Evolutionary conservation across 2,888 invertebrate genomes (phyloP), one percentile per base, ranked within the genome.

Genomic region (Thysanoteuthis rhombus): DNA sequence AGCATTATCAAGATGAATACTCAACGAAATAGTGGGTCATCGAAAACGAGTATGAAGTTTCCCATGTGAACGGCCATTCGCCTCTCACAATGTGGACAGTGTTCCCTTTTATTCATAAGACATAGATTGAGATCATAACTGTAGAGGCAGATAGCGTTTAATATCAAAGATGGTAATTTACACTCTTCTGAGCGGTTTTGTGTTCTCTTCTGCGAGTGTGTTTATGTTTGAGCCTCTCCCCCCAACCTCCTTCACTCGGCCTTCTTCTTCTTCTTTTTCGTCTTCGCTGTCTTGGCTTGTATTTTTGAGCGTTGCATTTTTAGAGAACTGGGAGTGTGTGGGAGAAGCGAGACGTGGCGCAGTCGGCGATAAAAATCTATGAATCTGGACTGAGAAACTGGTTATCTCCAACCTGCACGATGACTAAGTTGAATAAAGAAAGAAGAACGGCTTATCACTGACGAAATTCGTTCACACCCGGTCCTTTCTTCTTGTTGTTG

Each of bases 131-230:
- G 75, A 75, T 75, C 75, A 75, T 12, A 75, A 75, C 75, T 75
- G 75, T n/a, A 75, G 75, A 75, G n/a, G 75, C n/a, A 75, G 75
- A 75, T 75, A 75, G 75, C 75, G 75, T 75, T n/a, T 75, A 75
- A 75, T 75, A 75, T 75, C 75, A 75, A 36, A 75, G 75, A 75
- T 75, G 75, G 75, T 75, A 75, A 75, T 75, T 75, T 75, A 75
- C 75, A 75, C n/a, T 75, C n/a, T 75, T 75, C 75, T 75, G 75
- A 75, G 36, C 75, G 75, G n/a, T 75, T 75, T 8, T 75, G n/a
- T 75, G 75, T 75, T 75, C 75, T 75, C 75, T 75, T 36, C n/a
- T 75, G n/a, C 25, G 12, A 58, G 75, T 75, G 75, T 75, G 75
- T 75, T 75, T 75, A 36, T 75, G 36, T 75, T 75, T 75, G 75